Conservation (phyloP, 2,888 invertebrate genomes). For the Epicampocera succincta region DNA sequence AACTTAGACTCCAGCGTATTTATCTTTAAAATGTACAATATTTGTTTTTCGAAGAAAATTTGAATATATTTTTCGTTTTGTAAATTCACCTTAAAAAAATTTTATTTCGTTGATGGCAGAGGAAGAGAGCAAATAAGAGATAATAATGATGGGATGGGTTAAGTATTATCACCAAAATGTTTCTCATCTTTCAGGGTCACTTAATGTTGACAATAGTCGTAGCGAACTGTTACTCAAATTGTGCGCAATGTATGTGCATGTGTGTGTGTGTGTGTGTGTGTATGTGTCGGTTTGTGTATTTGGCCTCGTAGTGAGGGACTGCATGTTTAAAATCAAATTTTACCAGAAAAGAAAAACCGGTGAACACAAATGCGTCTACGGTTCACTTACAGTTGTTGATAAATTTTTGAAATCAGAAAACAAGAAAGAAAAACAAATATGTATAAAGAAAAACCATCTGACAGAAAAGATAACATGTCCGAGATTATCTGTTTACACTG, state of each 20-base stretch:
- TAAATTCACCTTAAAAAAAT: not conserved
- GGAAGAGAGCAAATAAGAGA: too few species aligned
- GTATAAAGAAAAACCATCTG: not conserved
- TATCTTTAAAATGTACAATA: too few species aligned
- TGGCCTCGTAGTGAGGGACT: not conserved
- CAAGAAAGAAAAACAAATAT: conserved; percentile 6
- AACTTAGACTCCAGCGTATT: too few species aligned
- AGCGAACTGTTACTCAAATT: conserved; percentile 5
- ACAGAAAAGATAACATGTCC: conserved; percentile 7
- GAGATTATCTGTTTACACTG: conserved; percentile 31
- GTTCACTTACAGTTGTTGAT: conserved; percentile 44
- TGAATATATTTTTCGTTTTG: too few species aligned
- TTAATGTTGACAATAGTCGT: conserved; percentile 11
- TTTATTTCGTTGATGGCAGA: not conserved
- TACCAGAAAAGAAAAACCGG: not conserved
- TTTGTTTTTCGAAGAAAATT: too few species aligned
- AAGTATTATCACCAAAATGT: conserved; percentile 27
- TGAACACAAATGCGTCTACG: conserved; percentile 1
- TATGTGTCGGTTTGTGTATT: not conserved
- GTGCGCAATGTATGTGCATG: not conserved
- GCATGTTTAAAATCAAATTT: conserved; percentile 7
- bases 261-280: too few species aligned
- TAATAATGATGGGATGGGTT: not conserved
- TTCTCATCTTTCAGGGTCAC: conserved; percentile 35
- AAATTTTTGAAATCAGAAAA: conserved; percentile 16